Conservation (phyloP, 2,797 vertebrate species). For the Mionectes olivaceus region DNA sequence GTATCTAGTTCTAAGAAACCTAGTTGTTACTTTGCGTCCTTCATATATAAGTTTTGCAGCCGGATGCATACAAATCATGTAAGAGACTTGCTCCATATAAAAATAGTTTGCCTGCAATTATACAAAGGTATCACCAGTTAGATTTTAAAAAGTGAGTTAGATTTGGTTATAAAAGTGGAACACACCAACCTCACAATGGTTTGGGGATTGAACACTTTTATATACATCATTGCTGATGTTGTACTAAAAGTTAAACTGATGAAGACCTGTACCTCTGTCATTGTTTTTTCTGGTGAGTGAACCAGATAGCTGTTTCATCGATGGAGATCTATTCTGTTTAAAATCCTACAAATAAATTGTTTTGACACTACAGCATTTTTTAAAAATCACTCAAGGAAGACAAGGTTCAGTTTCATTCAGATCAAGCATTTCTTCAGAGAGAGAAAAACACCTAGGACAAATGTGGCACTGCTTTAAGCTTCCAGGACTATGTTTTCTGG, state of each 20-base stretch:
- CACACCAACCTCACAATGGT: neutral
- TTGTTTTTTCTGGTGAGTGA: neutral
- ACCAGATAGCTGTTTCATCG: neutral
- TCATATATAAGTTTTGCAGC: neutral
- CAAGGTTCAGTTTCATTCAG: conserved; percentile 27
- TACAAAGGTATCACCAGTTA: neutral
- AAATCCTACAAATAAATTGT: conserved; percentile 23
- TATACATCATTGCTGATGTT: neutral
- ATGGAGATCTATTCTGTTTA: neutral
- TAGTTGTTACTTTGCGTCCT: neutral
- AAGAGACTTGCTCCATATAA: neutral
- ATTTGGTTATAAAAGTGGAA: neutral
- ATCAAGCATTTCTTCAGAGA: conserved; percentile 50
- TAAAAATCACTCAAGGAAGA: neutral
- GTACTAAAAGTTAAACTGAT: neutral
- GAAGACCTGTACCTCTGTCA: neutral
- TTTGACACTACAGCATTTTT: neutral
- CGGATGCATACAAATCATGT: neutral
- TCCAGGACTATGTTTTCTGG: neutral
- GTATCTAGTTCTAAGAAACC: neutral
- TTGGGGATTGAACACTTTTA: neutral
- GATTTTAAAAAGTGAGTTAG: neutral
- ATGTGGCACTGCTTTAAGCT: conserved; percentile 1
- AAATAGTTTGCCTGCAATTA: neutral
- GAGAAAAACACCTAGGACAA: conserved; percentile 27